Evolutionary conservation across 2,888 invertebrate genomes (phyloP).

Genomic region (Temnothorax ravouxi): DNA sequence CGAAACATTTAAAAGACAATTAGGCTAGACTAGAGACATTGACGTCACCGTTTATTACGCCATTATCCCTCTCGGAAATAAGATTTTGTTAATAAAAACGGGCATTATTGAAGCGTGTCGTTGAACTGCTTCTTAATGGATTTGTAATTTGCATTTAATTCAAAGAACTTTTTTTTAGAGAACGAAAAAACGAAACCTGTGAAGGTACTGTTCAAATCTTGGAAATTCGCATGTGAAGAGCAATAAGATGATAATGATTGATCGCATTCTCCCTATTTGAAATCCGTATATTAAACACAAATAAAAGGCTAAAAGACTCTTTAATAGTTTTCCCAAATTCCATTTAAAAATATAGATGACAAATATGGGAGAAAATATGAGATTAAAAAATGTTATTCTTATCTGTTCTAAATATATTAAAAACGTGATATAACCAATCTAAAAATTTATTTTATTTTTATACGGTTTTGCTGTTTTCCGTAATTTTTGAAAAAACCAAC

Average conservation of each 20-base stretch:
- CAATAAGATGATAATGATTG: neutral
- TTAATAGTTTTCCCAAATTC: neutral
- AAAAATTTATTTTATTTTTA: neutral
- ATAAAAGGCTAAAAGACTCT: neutral
- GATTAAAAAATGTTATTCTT: neutral
- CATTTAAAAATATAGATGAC: neutral
- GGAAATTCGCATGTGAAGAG: neutral
- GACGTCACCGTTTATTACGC: constrained; percentile 45
- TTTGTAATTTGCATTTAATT: constrained; percentile 50
- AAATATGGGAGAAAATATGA: neutral
- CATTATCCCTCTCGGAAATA: constrained; percentile 36
- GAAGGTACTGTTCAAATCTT: constrained; percentile 2
- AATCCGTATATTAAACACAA: neutral
- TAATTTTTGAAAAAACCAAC: neutral
- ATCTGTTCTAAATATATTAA: neutral
- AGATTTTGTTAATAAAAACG: constrained; percentile 45
- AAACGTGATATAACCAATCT: neutral
- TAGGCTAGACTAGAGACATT: constrained; percentile 34
- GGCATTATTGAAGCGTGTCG: constrained; percentile 29
- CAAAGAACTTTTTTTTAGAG: constrained; percentile 1
- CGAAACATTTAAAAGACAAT: constrained; percentile 55
- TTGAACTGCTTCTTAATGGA: constrained; percentile 41
- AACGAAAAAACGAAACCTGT: constrained; percentile 19
- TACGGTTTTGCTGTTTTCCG: neutral
- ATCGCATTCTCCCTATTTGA: neutral